phyloP scores from a whole-genome alignment of 2,113 vertebrate genomes.

The Halichoerus grypus region DNA sequence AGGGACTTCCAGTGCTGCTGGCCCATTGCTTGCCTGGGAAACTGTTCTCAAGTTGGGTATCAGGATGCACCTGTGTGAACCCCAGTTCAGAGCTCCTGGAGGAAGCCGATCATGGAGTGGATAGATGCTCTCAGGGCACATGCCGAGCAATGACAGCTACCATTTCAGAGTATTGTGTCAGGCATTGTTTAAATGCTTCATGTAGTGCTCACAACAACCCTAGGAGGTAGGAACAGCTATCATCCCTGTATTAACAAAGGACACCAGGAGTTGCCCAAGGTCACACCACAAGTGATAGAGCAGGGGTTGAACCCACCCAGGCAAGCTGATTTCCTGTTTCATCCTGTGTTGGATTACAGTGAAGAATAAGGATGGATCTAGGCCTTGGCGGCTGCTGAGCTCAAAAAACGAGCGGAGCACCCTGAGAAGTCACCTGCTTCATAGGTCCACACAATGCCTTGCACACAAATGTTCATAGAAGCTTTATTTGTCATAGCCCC shows the following conservation, averaged over 20 bases:
- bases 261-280: neutral
- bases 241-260: neutral
- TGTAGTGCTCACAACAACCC: neutral
- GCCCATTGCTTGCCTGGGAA: neutral
- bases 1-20: neutral
- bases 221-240: neutral
- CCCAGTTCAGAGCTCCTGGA: neutral
- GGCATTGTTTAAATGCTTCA: neutral
- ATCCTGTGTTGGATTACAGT: neutral
- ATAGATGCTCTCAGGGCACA: neutral
- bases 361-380: neutral
- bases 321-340: neutral
- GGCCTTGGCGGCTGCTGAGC: neutral
- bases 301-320: neutral
- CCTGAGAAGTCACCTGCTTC: neutral
- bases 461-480: fast-evolving
- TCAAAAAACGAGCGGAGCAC: neutral
- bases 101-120: neutral
- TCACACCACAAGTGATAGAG: neutral
- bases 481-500: neutral
- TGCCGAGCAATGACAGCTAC: neutral
- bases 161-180: fast-evolving
- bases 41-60: neutral
- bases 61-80: neutral
- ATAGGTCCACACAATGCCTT: fast-evolving